phyloP scores from a whole-genome alignment of 2,888 invertebrate genomes.

The Hirudinaria manillensis region DNA sequence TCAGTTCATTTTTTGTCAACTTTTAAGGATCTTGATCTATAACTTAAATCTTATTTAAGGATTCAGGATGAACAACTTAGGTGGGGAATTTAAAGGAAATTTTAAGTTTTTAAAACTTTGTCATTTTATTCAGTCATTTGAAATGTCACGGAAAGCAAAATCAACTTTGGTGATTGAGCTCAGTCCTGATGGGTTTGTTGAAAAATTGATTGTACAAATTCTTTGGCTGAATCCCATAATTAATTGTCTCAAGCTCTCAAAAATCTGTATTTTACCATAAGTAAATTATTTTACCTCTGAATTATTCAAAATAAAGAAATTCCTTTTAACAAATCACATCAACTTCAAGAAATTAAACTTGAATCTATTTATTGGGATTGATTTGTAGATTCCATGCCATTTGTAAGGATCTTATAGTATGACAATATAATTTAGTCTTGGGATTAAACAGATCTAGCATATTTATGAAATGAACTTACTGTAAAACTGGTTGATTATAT shows the following conservation, averaged over 20 bases:
- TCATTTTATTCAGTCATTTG: slow-evolving; percentile 15
- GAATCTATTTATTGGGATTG: no score
- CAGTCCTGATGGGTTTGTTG: slow-evolving; percentile 73
- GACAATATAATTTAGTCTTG: no score
- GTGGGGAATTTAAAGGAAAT: background rate
- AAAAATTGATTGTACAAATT: slow-evolving; percentile 5
- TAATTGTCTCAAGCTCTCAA: background rate
- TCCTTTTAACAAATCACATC: no score
- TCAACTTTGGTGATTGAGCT: slow-evolving; percentile 81
- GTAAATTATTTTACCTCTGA: background rate
- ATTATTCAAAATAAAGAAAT: background rate
- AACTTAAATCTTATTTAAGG: background rate
- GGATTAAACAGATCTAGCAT: no score
- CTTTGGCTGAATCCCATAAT: background rate
- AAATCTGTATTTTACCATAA: background rate
- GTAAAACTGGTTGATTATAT: no score
- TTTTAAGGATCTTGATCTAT: background rate
- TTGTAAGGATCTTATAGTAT: no score
- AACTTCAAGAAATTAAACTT: no score
- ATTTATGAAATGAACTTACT: no score
- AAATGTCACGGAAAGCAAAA: slow-evolving; percentile 59
- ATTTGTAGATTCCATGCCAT: no score
- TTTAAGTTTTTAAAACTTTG: background rate
- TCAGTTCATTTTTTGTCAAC: background rate
- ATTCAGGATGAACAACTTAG: background rate